Evolutionary conservation across 2,888 invertebrate genomes (phyloP).

Genomic region (Drosophila atripex): DNA sequence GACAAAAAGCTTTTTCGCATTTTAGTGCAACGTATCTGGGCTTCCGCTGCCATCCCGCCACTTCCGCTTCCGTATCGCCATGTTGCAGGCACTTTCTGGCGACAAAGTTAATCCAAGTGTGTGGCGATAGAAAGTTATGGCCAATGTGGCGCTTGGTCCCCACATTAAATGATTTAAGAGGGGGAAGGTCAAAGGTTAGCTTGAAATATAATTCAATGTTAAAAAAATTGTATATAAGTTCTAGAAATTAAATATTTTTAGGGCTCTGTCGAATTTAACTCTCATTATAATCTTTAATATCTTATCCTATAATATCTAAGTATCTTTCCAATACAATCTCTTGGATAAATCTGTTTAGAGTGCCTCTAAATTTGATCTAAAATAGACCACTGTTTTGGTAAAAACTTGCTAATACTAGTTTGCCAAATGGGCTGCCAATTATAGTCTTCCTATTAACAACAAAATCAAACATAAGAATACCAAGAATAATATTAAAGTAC

Average conservation of each 20-base stretch:
- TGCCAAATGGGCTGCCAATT: neutral
- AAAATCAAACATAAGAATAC: conserved; percentile 4
- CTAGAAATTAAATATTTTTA: no score
- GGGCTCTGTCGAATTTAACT: no score
- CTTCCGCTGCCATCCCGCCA: conserved; percentile 2
- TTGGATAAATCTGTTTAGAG: no score
- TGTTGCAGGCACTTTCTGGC: conserved; percentile 11
- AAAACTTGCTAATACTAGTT: no score
- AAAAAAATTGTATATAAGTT: no score
- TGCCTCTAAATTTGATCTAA: no score
- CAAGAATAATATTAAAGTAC: no score
- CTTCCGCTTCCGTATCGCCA: conserved; percentile 11
- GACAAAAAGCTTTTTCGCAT: conserved; percentile 68
- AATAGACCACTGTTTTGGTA: no score
- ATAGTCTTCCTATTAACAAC: neutral
- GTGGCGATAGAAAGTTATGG: conserved; percentile 35
- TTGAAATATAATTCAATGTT: no score
- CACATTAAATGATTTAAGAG: conserved; percentile 51
- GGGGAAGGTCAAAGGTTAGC: conserved; percentile 1
- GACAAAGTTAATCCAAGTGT: conserved; percentile 40
- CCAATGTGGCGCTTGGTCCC: conserved; percentile 11
- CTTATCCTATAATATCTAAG: no score
- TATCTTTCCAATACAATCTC: no score
- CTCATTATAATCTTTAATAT: no score
- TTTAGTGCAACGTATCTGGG: conserved; percentile 36